These are phyloP conservation scores for Rynchops niger DNA, from an alignment of 2,113 vertebrate genomes.

Conservation along the genomic window DNA sequence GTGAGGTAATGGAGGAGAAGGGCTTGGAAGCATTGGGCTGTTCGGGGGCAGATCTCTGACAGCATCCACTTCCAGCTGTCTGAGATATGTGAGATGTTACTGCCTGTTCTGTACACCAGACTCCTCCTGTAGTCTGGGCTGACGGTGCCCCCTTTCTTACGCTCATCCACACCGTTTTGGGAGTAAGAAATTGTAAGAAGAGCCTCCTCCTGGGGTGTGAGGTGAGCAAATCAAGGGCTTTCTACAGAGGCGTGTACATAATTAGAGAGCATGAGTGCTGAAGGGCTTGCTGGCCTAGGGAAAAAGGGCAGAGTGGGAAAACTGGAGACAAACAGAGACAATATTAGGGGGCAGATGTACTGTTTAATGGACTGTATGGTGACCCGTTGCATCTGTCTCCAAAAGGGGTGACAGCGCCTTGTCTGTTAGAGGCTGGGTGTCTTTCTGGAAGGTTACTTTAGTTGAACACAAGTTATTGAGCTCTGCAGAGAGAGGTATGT, in stretches of 20 bases:
- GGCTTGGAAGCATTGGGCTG: neutral
- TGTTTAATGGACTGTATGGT: neutral
- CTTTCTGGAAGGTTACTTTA: neutral
- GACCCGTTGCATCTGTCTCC: neutral
- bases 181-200: neutral
- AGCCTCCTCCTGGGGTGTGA: neutral
- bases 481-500: neutral
- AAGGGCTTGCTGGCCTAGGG: neutral
- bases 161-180: neutral
- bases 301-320: neutral
- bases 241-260: fast-evolving
- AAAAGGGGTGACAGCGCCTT: neutral
- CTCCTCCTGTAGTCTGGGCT: neutral
- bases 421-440: neutral
- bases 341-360: neutral
- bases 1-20: constrained; percentile 69
- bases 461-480: neutral
- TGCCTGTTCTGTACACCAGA: neutral
- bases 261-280: neutral
- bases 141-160: neutral
- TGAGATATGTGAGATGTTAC: neutral
- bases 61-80: neutral
- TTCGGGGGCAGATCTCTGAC: neutral
- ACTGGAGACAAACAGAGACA: neutral
- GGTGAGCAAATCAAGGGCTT: neutral